Base-by-base conservation (phyloP, 2,113 vertebrate genomes). In the Rana temporaria region DNA sequence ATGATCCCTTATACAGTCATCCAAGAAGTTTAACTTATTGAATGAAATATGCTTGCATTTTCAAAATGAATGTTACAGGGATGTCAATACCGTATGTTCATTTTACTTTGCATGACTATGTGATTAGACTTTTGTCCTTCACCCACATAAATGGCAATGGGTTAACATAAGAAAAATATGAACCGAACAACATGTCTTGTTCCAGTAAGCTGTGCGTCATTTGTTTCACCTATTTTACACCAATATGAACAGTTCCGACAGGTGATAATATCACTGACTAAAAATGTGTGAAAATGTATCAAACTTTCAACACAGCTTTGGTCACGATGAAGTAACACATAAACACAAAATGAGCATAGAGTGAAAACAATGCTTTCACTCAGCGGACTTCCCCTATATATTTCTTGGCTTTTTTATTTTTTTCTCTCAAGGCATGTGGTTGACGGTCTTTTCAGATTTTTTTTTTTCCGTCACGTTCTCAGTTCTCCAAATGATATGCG, bases 261-360 rank as follows among this genome's bases (percentile, higher is more conserved):
- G 52, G 52, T 57, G 64, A 38, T 79, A 79, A 57, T 79, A 57
- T 79, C 48, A 34, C 18, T 57, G 64, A 22, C 53, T 68, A 57
- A 78, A 55, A 78, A 78, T 67, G 52, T 79, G 77, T 68, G 52
- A 79, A 79, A 79, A 22, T 56, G 56, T n/a, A 57, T 66, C 53
- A 55, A 73, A 57, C 18, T 32, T 73, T 73, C 19, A 38, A 22
- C 12, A 19, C n/a, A 59, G 26, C 56, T 38, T 59, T 19, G n/a
- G 32, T n/a, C 30, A 20, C 11, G 30, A 60, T n/a, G 38, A 20
- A 19, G 18, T 34, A 38, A 56, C 55, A n/a, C 30, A 32, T 73
- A 52, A 73, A 32, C 57, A 57, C 53, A 74, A 60, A 57, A n/a
- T 32, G 56, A 59, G 15, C 9, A 59, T 34, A 73, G 18, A 60